Base-by-base conservation (phyloP, 2,888 invertebrate species). In the Lepidochrysops patricia region DNA sequence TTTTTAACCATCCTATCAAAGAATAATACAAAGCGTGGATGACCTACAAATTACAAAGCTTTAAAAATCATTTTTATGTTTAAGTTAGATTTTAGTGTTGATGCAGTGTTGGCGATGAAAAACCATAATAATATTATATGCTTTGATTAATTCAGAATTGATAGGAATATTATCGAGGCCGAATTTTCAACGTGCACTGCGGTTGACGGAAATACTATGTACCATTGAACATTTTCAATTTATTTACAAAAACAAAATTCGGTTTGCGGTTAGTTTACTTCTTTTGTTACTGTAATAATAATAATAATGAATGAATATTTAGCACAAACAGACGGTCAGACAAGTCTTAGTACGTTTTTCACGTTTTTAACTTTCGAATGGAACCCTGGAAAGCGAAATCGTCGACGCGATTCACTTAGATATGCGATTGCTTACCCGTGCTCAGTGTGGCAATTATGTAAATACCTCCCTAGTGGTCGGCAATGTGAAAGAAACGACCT, bases 401-500 rank as follows among this genome's bases (percentile, higher is more conserved):
- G 25, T 25, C n/a, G 49, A 1, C 25, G 49, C 25, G 49, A 49
- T 49, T 49, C 49, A 49, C 49, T 49, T 49, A 49, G 49, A 25
- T 49, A 49, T 49, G 49, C 49, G 49, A 49, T 49, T 49, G 25
- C 25, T 25, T 25, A 25, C 49, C 49, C 49, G 49, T 25, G 25
- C 25, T 49, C 49, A 23, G 49, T 25, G 25, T 25, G n/a, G 49
- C 49, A 49, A 49, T 49, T 49, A 49, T 25, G 49, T 25, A 49
- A 49, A 49, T 49, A 49, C 49, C 49, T 49, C 49, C 49, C 49
- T 12, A 49, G 49, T 25, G 49, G 25, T 25, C 49, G 25, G 12
- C 25, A 49, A 49, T 25, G 49, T 49, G 49, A 25, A 49, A 49
- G 49, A 49, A 49, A 49, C 49, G 49, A 49, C 49, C 49, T 49